These are phyloP conservation scores for Lipophrys pholis DNA, from an alignment of 2,113 vertebrate genomes.

Conservation along the genomic window DNA sequence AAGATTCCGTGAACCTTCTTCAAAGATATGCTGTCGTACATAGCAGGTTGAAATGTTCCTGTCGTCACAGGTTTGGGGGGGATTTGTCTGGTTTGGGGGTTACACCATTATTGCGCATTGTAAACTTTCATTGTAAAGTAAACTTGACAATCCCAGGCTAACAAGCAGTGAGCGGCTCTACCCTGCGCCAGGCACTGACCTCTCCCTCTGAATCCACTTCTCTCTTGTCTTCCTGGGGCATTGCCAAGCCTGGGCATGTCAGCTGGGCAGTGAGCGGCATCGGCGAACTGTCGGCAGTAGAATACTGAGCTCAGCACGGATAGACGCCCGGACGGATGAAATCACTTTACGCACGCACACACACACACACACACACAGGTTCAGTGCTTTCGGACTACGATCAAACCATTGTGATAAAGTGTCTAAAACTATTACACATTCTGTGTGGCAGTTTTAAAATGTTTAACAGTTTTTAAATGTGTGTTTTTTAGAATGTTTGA, in stretches of 20 bases:
- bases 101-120: slow-evolving; percentile 25
- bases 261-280: slow-evolving; percentile 60
- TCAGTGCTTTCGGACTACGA: no score
- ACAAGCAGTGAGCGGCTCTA: slow-evolving; percentile 39
- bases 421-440: no score
- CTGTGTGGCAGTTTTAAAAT: no score
- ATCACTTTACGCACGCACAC: slow-evolving; percentile 39
- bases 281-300: slow-evolving; percentile 51
- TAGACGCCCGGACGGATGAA: slow-evolving; percentile 51
- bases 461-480: no score
- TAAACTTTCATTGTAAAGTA: slow-evolving; percentile 9
- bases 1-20: no score
- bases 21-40: no score
- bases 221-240: slow-evolving; percentile 36
- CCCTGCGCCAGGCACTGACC: slow-evolving; percentile 63
- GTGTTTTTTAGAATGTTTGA: no score
- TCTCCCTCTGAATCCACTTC: slow-evolving; percentile 62
- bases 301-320: slow-evolving; percentile 47
- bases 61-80: slow-evolving; percentile 7
- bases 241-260: slow-evolving; percentile 70
- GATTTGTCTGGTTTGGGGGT: slow-evolving; percentile 36
- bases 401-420: no score
- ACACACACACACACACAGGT: slow-evolving; percentile 35
- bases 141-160: slow-evolving; percentile 27
- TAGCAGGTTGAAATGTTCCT: no score